Conservation (phyloP, 2,888 invertebrate species). For the Camptogramma bilineatum region DNA sequence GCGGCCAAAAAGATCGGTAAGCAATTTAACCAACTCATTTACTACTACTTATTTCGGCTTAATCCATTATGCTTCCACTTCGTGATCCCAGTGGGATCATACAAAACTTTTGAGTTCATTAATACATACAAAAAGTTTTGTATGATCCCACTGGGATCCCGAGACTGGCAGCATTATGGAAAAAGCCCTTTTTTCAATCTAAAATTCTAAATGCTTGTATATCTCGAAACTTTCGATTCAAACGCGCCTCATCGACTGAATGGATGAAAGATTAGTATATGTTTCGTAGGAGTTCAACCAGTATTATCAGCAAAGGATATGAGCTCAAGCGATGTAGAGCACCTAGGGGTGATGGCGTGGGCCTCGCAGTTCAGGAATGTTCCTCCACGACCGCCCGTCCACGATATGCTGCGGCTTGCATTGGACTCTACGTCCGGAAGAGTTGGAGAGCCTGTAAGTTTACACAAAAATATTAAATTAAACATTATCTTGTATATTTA, state of each 20-base stretch:
- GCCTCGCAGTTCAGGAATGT: constrained; percentile 96
- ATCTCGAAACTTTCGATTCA: too few relatives aligned
- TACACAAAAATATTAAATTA: not conserved
- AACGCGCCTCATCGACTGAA: too few relatives aligned
- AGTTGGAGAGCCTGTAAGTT: constrained; percentile 92
- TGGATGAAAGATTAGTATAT: too few relatives aligned
- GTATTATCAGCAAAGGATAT: constrained; percentile 97
- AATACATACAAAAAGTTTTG: too few relatives aligned
- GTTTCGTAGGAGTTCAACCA: constrained; percentile 90
- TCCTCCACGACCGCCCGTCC: constrained; percentile 92
- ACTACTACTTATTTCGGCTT: too few relatives aligned
- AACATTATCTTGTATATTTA: not conserved
- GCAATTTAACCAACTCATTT: not conserved
- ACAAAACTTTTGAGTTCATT: too few relatives aligned
- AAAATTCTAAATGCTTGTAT: too few relatives aligned
- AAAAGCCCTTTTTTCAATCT: too few relatives aligned
- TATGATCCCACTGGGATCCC: too few relatives aligned
- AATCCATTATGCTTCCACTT: too few relatives aligned
- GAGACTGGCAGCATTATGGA: too few relatives aligned
- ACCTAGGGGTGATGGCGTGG: constrained; percentile 99
- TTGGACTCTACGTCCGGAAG: constrained; percentile 94
- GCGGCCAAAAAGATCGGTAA: constrained; percentile 88
- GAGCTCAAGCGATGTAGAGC: constrained; percentile 97
- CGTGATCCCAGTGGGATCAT: too few relatives aligned
- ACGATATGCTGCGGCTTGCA: constrained; percentile 92